These are phyloP conservation scores for Ditylenchus dipsaci DNA, from an alignment of 1,140 invertebrate species.

Conservation along the genomic window DNA sequence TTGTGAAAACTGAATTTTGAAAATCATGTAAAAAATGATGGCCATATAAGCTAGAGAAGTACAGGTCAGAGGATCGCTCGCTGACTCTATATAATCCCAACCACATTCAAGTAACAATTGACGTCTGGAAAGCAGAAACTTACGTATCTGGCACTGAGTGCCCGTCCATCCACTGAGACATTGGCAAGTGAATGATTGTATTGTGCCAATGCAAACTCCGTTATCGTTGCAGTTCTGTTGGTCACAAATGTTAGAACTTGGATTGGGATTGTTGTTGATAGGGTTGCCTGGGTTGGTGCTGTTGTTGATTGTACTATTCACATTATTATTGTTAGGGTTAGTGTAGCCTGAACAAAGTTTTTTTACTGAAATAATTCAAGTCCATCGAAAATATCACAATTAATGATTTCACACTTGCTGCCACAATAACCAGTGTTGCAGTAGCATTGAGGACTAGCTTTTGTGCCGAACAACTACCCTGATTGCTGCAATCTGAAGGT, in stretches of 20 bases:
- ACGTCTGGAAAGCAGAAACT: neutral
- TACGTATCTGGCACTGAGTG: neutral
- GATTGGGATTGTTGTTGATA: neutral
- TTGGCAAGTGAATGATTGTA: neutral
- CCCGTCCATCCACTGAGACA: neutral
- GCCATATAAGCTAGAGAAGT: too few relatives aligned
- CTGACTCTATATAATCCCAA: too few relatives aligned
- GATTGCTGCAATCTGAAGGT: neutral
- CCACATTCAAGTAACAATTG: neutral
- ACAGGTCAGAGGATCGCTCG: too few relatives aligned
- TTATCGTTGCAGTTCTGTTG: neutral
- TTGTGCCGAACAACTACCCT: neutral
- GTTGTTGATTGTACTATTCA: neutral
- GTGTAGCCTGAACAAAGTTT: neutral
- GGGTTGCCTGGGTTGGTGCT: neutral
- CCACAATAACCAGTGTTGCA: slow-evolving; percentile 1
- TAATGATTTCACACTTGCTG: neutral
- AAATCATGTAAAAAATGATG: too few relatives aligned
- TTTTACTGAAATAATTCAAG: neutral
- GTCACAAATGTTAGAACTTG: neutral
- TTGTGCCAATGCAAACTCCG: neutral
- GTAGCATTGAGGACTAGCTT: neutral
- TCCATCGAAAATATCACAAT: neutral
- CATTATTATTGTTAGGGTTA: neutral
- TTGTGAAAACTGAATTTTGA: too few relatives aligned